These are phyloP conservation scores for Coboldia fuscipes DNA, from an alignment of 1,140 invertebrate genomes.

Conservation along the genomic window DNA sequence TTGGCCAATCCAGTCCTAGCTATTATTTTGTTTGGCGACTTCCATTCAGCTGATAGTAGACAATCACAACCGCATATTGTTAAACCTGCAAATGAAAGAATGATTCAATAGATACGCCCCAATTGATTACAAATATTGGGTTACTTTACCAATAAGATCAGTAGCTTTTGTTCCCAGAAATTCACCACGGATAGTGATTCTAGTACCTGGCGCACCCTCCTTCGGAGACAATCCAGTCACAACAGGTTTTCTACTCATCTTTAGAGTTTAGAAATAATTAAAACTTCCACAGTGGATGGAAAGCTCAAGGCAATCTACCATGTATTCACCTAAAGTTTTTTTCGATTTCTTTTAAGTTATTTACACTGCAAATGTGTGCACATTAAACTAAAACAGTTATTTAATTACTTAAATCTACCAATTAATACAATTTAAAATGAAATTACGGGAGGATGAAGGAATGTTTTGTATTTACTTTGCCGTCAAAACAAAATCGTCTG, in stretches of 20 bases:
- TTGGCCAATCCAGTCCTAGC: constrained; percentile 85
- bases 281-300: no score
- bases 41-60: constrained; percentile 90
- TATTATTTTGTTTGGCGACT: constrained; percentile 90
- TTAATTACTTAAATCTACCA: no score
- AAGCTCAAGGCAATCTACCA: no score
- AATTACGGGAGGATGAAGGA: no score
- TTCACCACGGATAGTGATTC: constrained; percentile 89
- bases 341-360: no score
- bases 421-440: no score
- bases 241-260: constrained; percentile 56
- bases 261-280: neutral
- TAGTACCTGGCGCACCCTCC: constrained; percentile 90
- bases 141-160: constrained; percentile 76
- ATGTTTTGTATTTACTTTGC: no score
- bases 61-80: constrained; percentile 93
- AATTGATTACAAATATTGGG: no score
- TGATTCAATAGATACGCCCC: neutral
- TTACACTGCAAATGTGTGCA: no score
- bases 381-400: no score
- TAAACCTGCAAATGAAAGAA: constrained; percentile 37
- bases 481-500: no score
- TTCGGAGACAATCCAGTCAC: constrained; percentile 96
- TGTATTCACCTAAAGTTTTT: no score
- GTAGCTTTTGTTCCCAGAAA: constrained; percentile 66